phyloP scores from a whole-genome alignment of 2,797 vertebrate genomes.

The Nannoperca obscura region DNA sequence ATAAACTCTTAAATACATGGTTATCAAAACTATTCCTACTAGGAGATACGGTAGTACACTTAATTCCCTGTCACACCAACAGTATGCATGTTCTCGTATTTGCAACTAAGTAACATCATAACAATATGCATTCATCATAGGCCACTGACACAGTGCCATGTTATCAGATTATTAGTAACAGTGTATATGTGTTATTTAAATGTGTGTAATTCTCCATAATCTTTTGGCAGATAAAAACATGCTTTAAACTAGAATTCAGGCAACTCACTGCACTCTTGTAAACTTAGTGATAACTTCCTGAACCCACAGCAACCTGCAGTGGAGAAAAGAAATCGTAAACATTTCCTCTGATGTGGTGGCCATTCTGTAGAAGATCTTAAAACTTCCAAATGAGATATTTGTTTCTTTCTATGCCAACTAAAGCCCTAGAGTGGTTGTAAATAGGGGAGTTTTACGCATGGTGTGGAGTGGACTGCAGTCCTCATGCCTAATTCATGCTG shows the following conservation, averaged over 20 bases:
- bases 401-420: slow-evolving; percentile 87
- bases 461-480: slow-evolving; percentile 68
- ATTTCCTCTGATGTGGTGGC: slow-evolving; percentile 22
- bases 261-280: neutral
- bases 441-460: slow-evolving; percentile 88
- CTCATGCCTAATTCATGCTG: slow-evolving; percentile 94
- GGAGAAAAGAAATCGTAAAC: slow-evolving; percentile 13
- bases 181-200: neutral
- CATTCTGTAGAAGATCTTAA: slow-evolving; percentile 76
- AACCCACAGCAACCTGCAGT: slow-evolving; percentile 11
- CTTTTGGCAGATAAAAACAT: neutral
- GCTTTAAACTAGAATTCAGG: neutral
- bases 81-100: neutral
- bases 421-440: slow-evolving; percentile 88
- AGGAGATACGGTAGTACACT: neutral
- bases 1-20: neutral
- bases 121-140: neutral
- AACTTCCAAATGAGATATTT: slow-evolving; percentile 90
- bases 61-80: neutral
- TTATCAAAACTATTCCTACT: neutral
- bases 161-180: neutral
- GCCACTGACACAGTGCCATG: too few species aligned
- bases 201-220: neutral
- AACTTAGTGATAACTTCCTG: slow-evolving; percentile 37
- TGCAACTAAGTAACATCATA: neutral